Base-by-base conservation (phyloP, 2,888 invertebrate genomes). In the Eilema depressum region DNA sequence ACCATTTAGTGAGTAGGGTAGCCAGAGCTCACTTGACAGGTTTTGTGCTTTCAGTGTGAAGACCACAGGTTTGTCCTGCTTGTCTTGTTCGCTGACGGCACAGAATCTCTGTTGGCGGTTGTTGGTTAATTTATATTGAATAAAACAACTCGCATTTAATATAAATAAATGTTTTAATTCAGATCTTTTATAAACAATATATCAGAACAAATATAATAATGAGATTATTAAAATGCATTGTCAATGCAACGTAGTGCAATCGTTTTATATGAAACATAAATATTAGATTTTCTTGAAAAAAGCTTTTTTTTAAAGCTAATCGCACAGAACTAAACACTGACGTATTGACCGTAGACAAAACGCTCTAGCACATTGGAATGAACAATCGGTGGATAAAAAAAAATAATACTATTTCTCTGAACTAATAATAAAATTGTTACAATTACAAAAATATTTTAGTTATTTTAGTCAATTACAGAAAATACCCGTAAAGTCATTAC, bases 111-210 rank as follows among this genome's bases (percentile, higher is more conserved):
- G n/a, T n/a, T n/a, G n/a, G n/a, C n/a, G n/a, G n/a, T n/a, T n/a
- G n/a, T n/a, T n/a, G n/a, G n/a, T n/a, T n/a, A n/a, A n/a, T n/a
- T n/a, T n/a, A n/a, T n/a, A 53, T 23, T 23, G 3, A 26, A 57
- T 57, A 57, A 53, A 59, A 60, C 83, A 76, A 66, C 63, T 81
- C 76, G 73, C 71, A 17, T 73, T 66, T 59, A 63, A 71, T 76
- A 83, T 78, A 75, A 78, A 80, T 81, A 79, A 81, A 82, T 82
- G 83, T 84, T 86, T 90, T 89, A 89, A 88, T 91, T 93, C 92
- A 93, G 93, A 94, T 94, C 91, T 85, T 87, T 85, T 79, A 86
- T 85, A 87, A 86, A 89, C 83, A 86, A 87, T 87, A 87, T 83
- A 76, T 80, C 80, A 81, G 73, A 77, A 79, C 75, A 79, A 81